Percentiles rank a stretch among this genome's conserved stretches.
Evolutionary conservation across 2,113 vertebrate genomes (phyloP).

Genomic region (Heterocephalus glaber): DNA sequence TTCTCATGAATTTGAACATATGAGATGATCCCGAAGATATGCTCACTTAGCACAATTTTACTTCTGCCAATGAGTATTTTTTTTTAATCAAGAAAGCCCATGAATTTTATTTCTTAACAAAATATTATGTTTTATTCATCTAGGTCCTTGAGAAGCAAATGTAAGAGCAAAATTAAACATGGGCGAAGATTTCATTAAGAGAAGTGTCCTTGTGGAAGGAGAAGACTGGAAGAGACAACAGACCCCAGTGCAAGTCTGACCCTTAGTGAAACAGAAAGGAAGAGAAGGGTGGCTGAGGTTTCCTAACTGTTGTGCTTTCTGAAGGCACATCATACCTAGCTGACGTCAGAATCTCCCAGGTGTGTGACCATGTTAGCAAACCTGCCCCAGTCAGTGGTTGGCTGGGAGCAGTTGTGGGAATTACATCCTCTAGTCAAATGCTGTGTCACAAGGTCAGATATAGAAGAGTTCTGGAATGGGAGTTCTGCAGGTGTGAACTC

Average conservation of each 20-base stretch:
- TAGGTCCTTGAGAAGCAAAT: not conserved
- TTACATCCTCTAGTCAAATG: not conserved
- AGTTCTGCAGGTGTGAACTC: not conserved
- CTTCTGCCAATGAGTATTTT: not conserved
- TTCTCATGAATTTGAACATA: not conserved
- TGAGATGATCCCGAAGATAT: not conserved
- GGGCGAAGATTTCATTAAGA: not conserved
- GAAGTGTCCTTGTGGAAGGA: not conserved
- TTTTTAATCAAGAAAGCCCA: constrained; percentile 36
- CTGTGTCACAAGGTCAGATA: not conserved
- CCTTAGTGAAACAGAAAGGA: not conserved
- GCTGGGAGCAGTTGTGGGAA: too few relatives aligned
- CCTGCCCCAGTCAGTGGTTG: not conserved
- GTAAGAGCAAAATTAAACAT: not conserved
- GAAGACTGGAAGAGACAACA: not conserved
- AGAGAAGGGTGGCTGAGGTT: not conserved
- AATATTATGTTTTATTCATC: constrained; percentile 33
- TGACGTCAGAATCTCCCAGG: not conserved
- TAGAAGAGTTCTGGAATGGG: not conserved
- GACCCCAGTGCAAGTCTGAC: not conserved
- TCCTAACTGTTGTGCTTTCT: not conserved
- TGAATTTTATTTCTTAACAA: not conserved
- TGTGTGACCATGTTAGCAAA: not conserved
- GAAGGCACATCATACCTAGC: not conserved
- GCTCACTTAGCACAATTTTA: not conserved